Evolutionary conservation across 2,888 invertebrate genomes (phyloP), one percentile per base, ranked within the genome.

Genomic region (Zonitis immaculata): DNA sequence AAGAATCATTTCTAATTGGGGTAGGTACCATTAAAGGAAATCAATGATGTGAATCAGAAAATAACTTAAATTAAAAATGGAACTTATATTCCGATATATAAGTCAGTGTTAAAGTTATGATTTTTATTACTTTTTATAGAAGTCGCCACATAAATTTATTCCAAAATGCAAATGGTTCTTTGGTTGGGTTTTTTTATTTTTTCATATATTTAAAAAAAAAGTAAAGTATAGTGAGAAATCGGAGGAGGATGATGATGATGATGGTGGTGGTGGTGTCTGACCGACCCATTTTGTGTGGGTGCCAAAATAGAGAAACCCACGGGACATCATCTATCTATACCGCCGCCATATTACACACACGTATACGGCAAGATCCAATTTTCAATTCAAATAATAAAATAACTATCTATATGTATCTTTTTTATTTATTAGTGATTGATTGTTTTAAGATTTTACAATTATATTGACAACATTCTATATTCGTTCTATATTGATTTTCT

Each of bases 1-100:
- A 52, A 52, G 47, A 44, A 52, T 39, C 18, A 42, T 49, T 35
- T 52, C 45, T 52, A 48, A 52, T 52, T 52, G 48, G 18, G 49
- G 28, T 14, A 14, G 25, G 48, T 20, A 8, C 49, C 45, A 28
- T 52, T 45, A 44, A 52, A 52, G 49, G 52, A 39, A 44, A 49
- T 35, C 47, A 32, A 14, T 26, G 52, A 18, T 39, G 3, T 22
- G 20, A 11, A 39, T 39, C 39, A 39, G 6, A 20, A 39, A 16
- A 6, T n/a, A n/a, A n/a, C n/a, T n/a, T n/a, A n/a, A n/a, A n/a
- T n/a, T n/a, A 6, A 35, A 14, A 26, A 20, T 11, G 5, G 16
- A 39, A 39, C n/a, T 4, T 20, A 39, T 20, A 20, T 18, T 35
- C 16, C 16, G 35, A 35, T 35, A 35, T 18, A 39, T 20, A 9